phyloP scores from a whole-genome alignment of 1,140 invertebrate species.

The Plutomurus gul region DNA sequence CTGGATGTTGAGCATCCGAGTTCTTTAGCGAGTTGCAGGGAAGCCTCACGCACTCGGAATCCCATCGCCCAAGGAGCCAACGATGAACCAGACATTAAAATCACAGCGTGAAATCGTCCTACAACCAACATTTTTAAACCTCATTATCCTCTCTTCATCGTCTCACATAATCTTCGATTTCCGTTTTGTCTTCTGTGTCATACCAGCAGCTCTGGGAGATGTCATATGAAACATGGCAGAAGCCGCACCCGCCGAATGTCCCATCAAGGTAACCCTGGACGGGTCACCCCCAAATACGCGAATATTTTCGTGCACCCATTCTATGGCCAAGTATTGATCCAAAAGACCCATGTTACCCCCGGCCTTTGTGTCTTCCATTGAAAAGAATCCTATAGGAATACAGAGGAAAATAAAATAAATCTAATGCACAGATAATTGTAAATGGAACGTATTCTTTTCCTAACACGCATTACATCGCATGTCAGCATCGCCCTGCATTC shows the following conservation, averaged over 20 bases:
- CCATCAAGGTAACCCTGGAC: conserved; percentile 59
- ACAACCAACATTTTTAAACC: background rate
- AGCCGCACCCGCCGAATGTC: conserved; percentile 58
- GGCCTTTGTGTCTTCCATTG: conserved; percentile 50
- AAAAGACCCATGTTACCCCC: conserved; percentile 58
- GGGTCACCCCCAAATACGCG: conserved; percentile 60
- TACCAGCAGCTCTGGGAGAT: conserved; percentile 54
- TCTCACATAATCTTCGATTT: background rate
- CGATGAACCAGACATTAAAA: conserved; percentile 52
- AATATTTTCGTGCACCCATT: conserved; percentile 60
- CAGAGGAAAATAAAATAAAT: too few species aligned
- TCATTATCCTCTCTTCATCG: background rate
- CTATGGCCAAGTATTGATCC: conserved; percentile 59
- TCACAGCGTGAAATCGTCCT: conserved; percentile 48
- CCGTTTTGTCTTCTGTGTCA: too few species aligned
- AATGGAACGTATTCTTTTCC: background rate
- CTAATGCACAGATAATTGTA: background rate
- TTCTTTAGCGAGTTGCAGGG: conserved; percentile 47
- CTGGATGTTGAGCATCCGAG: conserved; percentile 45
- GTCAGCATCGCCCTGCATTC: background rate
- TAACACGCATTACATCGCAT: background rate
- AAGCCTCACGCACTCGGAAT: conserved; percentile 49
- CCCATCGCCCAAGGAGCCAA: conserved; percentile 54
- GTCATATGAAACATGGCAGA: conserved; percentile 55
- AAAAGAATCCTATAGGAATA: conserved; percentile 48